Base-by-base conservation (phyloP, 2,113 vertebrate species). In the Thunnus maccoyii region DNA sequence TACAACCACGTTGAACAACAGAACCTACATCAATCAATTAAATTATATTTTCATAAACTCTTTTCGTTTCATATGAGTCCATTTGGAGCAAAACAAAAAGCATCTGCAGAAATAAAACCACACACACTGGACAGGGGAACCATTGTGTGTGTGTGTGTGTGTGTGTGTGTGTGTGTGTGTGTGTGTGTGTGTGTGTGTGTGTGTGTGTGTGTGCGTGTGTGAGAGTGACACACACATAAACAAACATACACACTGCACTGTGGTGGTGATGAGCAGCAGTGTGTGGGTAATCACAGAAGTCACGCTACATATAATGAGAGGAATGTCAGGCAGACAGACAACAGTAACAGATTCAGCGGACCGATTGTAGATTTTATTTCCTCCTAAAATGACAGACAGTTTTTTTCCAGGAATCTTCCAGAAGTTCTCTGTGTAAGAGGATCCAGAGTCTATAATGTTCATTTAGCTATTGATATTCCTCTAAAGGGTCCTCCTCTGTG, bases 261-360 rank as follows among this genome's bases (percentile, higher is more conserved):
- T 41, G 36, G 6, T 57, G 18, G 46, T 80, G 81, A 92, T 90
- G 86, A 90, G 86, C 71, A 87, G 79, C 85, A 70, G 81, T 69
- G 68, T 88, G 89, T 76, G 72, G 61, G 56, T 83, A 88, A 92
- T 89, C 82, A 85, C 70, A 66, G 82, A 47, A 57, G 74, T 86
- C 85, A 89, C 32, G 88, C 83, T 72, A 61, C 67, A 76, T 62
- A 74, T 88, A 78, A 89, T 80, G 63, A 77, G 82, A 68, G 77
- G 86, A 84, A 84, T 87, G 78, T 82, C 75, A 84, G 73, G 54
- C 67, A 63, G 46, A 56, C 67, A 67, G 74, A 66, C 67, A 47
- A 72, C 7, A 55, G 48, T 15, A 54, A 32, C 52, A 48, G 6
- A 80, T 14, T 50, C 36, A 36, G 5, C 1, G 0, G 46, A 72